Percentiles rank a stretch among this genome's conserved stretches.
phyloP scores from a whole-genome alignment of 2,113 vertebrate species.

The Rhodinocichla rosea region DNA sequence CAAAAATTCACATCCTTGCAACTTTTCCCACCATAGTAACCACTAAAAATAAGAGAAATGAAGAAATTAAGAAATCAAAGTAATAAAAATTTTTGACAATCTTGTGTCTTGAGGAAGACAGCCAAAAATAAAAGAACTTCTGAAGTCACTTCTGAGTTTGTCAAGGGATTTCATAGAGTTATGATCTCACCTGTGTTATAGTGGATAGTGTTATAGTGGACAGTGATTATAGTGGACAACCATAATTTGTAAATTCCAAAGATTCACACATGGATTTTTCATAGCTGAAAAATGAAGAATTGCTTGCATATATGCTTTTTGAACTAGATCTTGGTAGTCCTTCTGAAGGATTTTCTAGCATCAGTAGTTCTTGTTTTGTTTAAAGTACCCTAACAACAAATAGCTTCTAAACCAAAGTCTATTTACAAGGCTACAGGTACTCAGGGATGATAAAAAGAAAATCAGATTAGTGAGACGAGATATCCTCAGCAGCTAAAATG shows the following conservation, averaged over 20 bases:
- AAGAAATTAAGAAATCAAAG: neutral
- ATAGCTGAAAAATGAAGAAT: neutral
- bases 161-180: neutral
- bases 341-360: neutral
- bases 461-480: neutral
- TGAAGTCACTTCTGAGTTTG: neutral
- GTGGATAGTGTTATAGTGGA: neutral
- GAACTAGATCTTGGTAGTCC: neutral
- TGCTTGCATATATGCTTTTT: neutral
- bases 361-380: neutral
- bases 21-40: neutral
- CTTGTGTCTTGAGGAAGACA: neutral
- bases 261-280: neutral
- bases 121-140: neutral
- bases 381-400: neutral
- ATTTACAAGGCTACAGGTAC: neutral
- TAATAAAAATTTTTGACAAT: neutral
- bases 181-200: neutral
- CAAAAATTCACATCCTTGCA: neutral
- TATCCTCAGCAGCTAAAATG: neutral
- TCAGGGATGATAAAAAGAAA: neutral
- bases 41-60: neutral
- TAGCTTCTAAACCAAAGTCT: neutral
- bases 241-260: neutral
- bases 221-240: neutral